Conservation (phyloP, 2,888 invertebrate species). For the Pandemis heparana region DNA sequence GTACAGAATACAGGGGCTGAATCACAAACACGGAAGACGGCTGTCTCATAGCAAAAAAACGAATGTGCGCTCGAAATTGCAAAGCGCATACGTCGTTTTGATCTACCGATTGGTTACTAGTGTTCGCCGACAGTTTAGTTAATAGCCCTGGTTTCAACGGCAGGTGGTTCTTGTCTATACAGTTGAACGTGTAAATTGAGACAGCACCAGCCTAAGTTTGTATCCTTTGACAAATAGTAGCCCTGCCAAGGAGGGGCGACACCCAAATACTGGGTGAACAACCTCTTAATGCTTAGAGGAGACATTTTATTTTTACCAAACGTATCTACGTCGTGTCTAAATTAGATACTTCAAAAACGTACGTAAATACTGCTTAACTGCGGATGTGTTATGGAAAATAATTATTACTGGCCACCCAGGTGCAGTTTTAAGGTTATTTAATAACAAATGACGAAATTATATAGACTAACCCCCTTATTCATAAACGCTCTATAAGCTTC, state of each 20-base stretch:
- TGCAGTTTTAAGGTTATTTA: neutral
- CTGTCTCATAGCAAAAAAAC: no score
- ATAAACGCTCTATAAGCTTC: no score
- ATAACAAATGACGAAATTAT: neutral
- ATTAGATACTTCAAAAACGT: conserved; percentile 37
- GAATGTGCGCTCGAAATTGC: neutral
- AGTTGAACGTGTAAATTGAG: conserved; percentile 57
- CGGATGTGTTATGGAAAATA: conserved; percentile 33
- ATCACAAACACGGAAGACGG: no score
- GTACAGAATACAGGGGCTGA: no score
- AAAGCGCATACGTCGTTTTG: neutral
- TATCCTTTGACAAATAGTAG: conserved; percentile 77
- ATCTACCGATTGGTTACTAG: no score
- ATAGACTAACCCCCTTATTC: no score
- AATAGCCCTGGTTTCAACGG: conserved; percentile 31
- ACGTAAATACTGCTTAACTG: conserved; percentile 28
- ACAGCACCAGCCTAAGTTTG: conserved; percentile 62
- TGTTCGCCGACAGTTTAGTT: conserved; percentile 31
- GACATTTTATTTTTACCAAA: conserved; percentile 84
- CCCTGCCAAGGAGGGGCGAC: conserved; percentile 70
- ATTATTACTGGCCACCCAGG: conserved; percentile 33
- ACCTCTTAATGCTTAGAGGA: conserved; percentile 82
- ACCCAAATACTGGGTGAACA: conserved; percentile 84
- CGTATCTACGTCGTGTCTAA: conserved; percentile 55
- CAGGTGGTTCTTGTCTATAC: conserved; percentile 65